Conservation (phyloP, 1,140 invertebrate genomes). For the Halictus rubicundus region DNA sequence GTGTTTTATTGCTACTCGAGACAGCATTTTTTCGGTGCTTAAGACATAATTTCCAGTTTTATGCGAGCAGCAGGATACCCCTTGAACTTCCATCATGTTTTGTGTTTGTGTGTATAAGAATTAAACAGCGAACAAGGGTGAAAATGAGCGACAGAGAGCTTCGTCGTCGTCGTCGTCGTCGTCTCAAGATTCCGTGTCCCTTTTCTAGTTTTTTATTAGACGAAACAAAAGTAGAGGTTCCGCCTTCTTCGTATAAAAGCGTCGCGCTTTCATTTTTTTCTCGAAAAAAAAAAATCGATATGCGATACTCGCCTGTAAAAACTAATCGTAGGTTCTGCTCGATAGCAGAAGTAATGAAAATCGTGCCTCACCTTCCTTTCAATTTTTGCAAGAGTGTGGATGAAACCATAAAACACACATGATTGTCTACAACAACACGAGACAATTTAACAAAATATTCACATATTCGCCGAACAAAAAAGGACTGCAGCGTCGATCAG, state of each 20-base stretch:
- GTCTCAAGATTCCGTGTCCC: neutral
- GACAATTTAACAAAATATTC: conserved; percentile 33
- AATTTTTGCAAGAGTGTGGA: conserved; percentile 7
- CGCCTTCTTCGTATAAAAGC: conserved; percentile 4
- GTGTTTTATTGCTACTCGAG: conserved; percentile 62
- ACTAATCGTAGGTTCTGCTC: neutral
- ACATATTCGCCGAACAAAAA: neutral
- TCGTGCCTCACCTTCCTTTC: neutral
- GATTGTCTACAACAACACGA: conserved; percentile 20
- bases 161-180: too few species aligned
- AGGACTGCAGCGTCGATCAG: neutral
- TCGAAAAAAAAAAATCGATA: neutral
- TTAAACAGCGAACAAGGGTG: conserved; percentile 41
- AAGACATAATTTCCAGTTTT: conserved; percentile 32
- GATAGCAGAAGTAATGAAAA: neutral
- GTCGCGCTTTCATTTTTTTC: neutral
- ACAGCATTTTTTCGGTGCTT: conserved; percentile 38
- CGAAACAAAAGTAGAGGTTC: neutral
- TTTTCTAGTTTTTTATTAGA: neutral
- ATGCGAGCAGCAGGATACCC: conserved; percentile 40
- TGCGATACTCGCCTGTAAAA: neutral
- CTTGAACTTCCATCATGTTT: conserved; percentile 25
- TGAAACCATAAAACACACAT: conserved; percentile 30
- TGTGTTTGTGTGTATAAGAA: conserved; percentile 41
- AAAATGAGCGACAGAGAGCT: conserved; percentile 9